phyloP scores from a whole-genome alignment of 2,113 vertebrate genomes.

The Cacatua alba region DNA sequence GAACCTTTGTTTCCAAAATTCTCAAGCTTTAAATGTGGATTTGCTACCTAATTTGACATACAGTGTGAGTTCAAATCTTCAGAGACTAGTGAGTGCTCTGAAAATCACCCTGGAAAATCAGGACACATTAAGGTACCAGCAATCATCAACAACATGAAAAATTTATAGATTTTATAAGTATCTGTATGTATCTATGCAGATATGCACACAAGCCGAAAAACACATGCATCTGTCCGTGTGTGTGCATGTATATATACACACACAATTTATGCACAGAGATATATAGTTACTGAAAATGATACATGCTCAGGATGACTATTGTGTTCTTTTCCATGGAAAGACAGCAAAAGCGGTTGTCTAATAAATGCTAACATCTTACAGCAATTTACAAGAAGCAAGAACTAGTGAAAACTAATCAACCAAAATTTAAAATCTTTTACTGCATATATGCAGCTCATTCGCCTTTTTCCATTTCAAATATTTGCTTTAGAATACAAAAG shows the following conservation, averaged over 20 bases:
- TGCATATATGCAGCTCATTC: background rate
- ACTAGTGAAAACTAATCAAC: background rate
- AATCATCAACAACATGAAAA: background rate
- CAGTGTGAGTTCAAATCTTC: background rate
- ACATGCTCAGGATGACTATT: background rate
- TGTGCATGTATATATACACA: no score
- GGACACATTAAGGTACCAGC: background rate
- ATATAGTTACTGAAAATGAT: background rate
- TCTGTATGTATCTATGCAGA: background rate
- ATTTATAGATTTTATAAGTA: background rate
- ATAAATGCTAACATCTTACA: slow-evolving; percentile 9
- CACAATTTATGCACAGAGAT: background rate
- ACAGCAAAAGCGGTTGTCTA: background rate
- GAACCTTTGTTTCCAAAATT: background rate
- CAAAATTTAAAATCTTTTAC: background rate
- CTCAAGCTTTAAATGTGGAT: background rate
- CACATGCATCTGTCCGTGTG: background rate
- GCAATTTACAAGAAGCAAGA: slow-evolving; percentile 8
- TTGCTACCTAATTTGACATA: background rate
- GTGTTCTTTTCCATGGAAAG: background rate
- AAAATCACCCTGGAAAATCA: background rate
- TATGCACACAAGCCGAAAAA: background rate
- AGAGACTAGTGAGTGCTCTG: background rate
- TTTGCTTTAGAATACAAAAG: slow-evolving; percentile 3
- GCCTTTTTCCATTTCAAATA: background rate